A percentile compares a stretch with the other conserved stretches of the same genome.
phyloP scores from a whole-genome alignment of 2,888 invertebrate species.

The Brachyptera putata region DNA sequence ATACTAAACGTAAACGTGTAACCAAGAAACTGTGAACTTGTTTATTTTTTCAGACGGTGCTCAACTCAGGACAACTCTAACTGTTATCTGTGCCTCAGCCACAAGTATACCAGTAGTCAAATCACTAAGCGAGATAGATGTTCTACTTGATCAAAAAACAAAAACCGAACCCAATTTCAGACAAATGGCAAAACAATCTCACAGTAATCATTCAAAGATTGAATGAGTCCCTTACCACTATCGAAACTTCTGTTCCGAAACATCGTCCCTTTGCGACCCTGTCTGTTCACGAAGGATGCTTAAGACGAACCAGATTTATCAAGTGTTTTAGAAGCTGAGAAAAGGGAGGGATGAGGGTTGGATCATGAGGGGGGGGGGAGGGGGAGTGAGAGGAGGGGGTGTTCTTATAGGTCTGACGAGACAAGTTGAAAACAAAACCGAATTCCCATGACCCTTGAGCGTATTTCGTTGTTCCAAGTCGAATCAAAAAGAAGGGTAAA shows the following conservation, averaged over 20 bases:
- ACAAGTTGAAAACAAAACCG: constrained; percentile 1
- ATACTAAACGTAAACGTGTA: too few species aligned
- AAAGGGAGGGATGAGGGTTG: neutral
- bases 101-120: too few species aligned
- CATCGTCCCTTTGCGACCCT: neutral
- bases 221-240: neutral
- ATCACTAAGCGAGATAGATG: too few species aligned
- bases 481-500: neutral
- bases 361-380: too few species aligned
- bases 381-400: neutral
- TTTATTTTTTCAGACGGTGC: too few species aligned
- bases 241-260: neutral
- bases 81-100: too few species aligned
- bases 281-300: constrained; percentile 1
- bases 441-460: constrained; percentile 9
- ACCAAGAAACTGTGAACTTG: too few species aligned
- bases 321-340: neutral
- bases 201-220: neutral
- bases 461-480: neutral
- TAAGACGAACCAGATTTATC: constrained; percentile 9
- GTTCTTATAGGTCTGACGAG: neutral
- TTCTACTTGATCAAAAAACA: too few species aligned
- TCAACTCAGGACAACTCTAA: too few species aligned
- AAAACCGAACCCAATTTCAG: too few species aligned
- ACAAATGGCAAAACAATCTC: too few species aligned